Base-by-base conservation (phyloP, 2,888 invertebrate species). In the Punctoribates punctum region DNA sequence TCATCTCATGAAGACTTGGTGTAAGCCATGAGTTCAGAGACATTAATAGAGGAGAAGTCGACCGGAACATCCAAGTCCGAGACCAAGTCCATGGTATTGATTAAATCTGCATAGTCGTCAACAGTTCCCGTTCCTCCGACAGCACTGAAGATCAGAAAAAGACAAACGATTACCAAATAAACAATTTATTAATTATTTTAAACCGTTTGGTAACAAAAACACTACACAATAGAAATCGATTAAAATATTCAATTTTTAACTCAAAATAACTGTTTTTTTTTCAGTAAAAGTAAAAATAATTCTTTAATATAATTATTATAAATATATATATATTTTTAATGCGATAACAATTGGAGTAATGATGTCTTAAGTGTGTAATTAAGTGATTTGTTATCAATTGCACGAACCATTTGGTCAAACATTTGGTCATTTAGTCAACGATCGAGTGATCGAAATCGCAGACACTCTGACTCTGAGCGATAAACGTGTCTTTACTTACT, bases 21-120 rank as follows among this genome's bases (percentile, higher is more conserved):
- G 70, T 42, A 70, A 70, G 70, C 76, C 29, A 80, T 79, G 57
- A 80, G 77, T 77, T 80, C 80, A 75, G 74, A 77, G 70, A 80
- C 78, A 76, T 80, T 80, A 73, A 80, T 80, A 77, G 74, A 77
- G 77, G 74, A 77, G 77, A 80, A 80, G 77, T 79, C 80, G 51
- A 79, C 79, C 5, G 80, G 78, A 57, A 78, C 78, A 29, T 79
- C 79, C 73, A 78, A 74, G 34, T 79, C 79, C 2, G 76, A 51
- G 9, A 70, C 70, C 51, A 78, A 74, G 29, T 79, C 79, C 77
- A 79, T 77, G 5, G 17, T n/a, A 72, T 77, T 77, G 29, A 80
- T 75, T 29, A 78, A 62, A 27, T 79, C 79, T 27, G 65, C 57
- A 34, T 77, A 34, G 34, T 77, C 77, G 70, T 70, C 70, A 23